Conservation (phyloP, 1,140 invertebrate species). For the Trypoxylus dichotomus region DNA sequence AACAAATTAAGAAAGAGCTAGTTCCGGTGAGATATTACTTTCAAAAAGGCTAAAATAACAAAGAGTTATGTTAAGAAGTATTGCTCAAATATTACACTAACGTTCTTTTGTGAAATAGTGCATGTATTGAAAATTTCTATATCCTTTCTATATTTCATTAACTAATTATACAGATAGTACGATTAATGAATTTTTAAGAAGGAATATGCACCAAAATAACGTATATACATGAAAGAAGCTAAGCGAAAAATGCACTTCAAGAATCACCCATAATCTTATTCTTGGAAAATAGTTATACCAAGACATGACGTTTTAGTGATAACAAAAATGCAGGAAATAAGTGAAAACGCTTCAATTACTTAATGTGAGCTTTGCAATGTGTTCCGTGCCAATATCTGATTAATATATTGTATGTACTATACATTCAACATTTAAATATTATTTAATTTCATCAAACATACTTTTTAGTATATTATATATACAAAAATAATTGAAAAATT, state of each 20-base stretch:
- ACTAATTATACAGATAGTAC: no score
- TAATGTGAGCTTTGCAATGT: slow-evolving; percentile 28
- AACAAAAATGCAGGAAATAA: background rate
- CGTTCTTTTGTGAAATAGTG: no score
- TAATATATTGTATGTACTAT: slow-evolving; percentile 13
- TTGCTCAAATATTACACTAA: no score
- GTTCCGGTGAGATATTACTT: background rate
- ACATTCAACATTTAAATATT: slow-evolving; percentile 1
- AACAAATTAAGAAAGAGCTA: background rate
- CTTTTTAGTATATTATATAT: background rate
- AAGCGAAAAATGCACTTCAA: no score
- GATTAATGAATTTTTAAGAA: no score
- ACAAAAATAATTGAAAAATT: background rate
- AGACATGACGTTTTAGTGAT: background rate
- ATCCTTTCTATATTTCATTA: no score
- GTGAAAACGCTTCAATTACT: slow-evolving; percentile 27
- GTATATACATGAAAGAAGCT: no score
- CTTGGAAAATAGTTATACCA: no score
- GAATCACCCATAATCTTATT: no score
- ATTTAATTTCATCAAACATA: background rate
- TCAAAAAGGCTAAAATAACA: background rate
- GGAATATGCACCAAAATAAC: no score
- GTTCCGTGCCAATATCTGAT: slow-evolving; percentile 24
- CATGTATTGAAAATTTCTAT: no score
- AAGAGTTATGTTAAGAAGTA: background rate